Evolutionary conservation across 2,888 invertebrate species (phyloP).

Genomic region (Diarsia rubi): DNA sequence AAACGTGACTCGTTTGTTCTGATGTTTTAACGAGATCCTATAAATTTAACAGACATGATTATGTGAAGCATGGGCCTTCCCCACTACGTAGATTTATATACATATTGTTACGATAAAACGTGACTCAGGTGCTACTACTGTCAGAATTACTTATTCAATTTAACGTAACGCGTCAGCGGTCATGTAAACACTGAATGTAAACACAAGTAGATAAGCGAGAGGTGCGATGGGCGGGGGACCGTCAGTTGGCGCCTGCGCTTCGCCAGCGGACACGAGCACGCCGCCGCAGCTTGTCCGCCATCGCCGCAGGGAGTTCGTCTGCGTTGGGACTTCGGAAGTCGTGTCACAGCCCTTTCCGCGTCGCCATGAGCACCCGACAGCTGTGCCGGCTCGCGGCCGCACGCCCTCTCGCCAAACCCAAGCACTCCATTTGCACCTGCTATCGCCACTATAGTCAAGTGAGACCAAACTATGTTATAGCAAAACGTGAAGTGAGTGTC

Average conservation of each 20-base stretch:
- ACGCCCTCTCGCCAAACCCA: constrained; percentile 71
- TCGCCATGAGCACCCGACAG: constrained; percentile 84
- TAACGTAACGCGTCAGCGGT: constrained; percentile 77
- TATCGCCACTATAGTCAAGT: constrained; percentile 86
- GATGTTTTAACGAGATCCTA: background rate
- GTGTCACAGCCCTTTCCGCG: constrained; percentile 58
- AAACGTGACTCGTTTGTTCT: background rate
- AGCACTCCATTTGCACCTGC: constrained; percentile 75
- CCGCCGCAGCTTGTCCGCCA: constrained; percentile 71
- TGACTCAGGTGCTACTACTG: constrained; percentile 62
- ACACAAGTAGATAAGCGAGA: constrained; percentile 80
- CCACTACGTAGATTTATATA: constrained; percentile 36
- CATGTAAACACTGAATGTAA: constrained; percentile 81
- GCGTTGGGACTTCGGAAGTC: constrained; percentile 58
- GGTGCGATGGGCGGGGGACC: constrained; percentile 72
- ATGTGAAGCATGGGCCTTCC: constrained; percentile 34
- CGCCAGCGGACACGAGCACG: constrained; percentile 73
- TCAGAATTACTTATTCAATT: constrained; percentile 66
- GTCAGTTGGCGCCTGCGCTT: constrained; percentile 87
- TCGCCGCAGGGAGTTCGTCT: constrained; percentile 40
- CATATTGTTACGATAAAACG: constrained; percentile 29
- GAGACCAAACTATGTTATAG: constrained; percentile 87
- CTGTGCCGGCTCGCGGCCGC: constrained; percentile 79
- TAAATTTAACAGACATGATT: background rate
- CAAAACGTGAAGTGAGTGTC: constrained; percentile 86